Conservation (phyloP, 2,888 invertebrate genomes). For the Dyspetes luteomarginatus region DNA sequence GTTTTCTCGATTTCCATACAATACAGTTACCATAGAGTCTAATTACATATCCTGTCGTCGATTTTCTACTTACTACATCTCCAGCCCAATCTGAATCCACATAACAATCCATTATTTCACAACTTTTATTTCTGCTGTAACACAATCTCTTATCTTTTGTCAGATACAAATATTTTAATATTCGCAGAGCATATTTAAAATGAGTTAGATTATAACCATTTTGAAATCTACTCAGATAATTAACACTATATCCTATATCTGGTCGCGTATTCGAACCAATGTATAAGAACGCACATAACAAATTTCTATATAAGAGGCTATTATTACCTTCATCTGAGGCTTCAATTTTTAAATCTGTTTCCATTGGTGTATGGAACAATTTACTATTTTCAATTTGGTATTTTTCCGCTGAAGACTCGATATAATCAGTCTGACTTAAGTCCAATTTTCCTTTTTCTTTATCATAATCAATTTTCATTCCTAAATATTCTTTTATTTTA, state of each 20-base stretch:
- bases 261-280: constrained; percentile 22
- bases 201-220: constrained; percentile 17
- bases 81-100: constrained; percentile 16
- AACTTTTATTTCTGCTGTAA: constrained; percentile 1
- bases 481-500: not conserved
- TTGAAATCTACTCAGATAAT: constrained; percentile 28
- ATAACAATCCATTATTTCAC: constrained; percentile 18
- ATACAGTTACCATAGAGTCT: constrained; percentile 9
- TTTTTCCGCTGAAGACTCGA: constrained; percentile 23
- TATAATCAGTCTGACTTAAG: not conserved
- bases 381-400: constrained; percentile 32
- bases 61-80: constrained; percentile 9
- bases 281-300: constrained; percentile 18
- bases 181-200: constrained; percentile 16
- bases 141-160: constrained; percentile 6
- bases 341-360: constrained; percentile 16
- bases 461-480: constrained; percentile 27
- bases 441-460: not conserved
- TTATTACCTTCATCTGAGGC: constrained; percentile 2
- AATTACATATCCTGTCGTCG: constrained; percentile 18
- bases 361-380: constrained; percentile 41
- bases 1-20: constrained; percentile 25
- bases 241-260: constrained; percentile 11
- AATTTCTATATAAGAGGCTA: constrained; percentile 32
- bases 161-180: constrained; percentile 18